phyloP scores from a whole-genome alignment of 2,113 vertebrate genomes.

The Fulmarus glacialis region DNA sequence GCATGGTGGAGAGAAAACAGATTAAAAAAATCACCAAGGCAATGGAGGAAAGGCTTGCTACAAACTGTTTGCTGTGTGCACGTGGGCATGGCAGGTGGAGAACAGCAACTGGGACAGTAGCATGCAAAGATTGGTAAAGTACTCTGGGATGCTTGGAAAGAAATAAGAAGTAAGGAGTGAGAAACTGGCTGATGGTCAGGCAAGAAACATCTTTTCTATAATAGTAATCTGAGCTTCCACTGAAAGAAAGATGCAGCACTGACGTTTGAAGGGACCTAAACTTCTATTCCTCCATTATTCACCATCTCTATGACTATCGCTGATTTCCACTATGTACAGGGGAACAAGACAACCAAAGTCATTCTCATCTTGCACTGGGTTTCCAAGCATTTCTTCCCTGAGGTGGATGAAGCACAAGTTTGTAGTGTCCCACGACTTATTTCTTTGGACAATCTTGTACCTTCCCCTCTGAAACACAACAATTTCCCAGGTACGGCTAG shows the following conservation, averaged over 20 bases:
- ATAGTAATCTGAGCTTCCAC: not conserved
- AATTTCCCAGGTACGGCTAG: not conserved
- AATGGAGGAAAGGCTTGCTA: not conserved
- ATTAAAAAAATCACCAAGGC: not conserved
- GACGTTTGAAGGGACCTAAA: not conserved
- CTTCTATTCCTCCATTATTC: not conserved
- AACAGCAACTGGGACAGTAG: not conserved
- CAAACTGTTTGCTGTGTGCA: fast-evolving
- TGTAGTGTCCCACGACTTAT: not conserved
- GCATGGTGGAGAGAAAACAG: not conserved
- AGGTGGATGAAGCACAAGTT: not conserved
- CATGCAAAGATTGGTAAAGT: not conserved
- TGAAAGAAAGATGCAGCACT: not conserved
- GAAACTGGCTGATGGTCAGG: not conserved
- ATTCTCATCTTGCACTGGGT: not conserved
- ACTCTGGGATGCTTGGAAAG: not conserved
- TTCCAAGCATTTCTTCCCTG: not conserved
- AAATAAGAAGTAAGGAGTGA: not conserved
- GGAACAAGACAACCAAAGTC: not conserved
- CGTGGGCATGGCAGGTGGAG: not conserved
- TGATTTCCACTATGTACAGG: not conserved
- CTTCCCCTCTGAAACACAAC: not conserved
- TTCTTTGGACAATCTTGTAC: not conserved
- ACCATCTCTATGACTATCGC: not conserved
- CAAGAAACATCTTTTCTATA: not conserved